Conservation (phyloP, 2,888 invertebrate genomes). For the Megastigmus dorsalis region DNA sequence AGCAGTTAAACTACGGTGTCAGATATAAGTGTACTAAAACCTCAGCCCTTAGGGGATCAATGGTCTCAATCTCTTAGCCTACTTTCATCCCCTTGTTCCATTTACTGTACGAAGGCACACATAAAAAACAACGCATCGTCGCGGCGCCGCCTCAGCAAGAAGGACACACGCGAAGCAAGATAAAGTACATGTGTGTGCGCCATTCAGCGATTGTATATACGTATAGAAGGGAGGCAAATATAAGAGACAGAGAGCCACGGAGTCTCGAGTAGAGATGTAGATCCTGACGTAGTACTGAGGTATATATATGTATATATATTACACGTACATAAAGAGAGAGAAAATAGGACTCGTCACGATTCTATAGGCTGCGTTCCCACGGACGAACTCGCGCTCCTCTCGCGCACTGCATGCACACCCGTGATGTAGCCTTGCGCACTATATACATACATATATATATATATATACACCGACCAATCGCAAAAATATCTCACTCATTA, state of each 20-base stretch:
- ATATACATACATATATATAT: no score
- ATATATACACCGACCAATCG: no score
- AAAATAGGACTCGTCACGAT: constrained; percentile 53
- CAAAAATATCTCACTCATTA: constrained; percentile 57
- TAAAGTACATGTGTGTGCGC: no score
- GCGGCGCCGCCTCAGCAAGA: no score
- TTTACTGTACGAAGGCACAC: neutral
- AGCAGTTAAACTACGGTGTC: no score
- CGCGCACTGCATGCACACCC: constrained; percentile 26
- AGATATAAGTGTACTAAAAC: neutral
- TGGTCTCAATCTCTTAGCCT: neutral
- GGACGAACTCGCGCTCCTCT: constrained; percentile 27
- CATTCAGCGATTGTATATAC: no score
- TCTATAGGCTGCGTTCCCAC: constrained; percentile 55
- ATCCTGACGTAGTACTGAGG: no score
- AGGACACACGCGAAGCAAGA: no score
- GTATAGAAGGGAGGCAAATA: neutral
- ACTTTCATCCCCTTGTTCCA: neutral
- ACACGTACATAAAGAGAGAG: constrained; percentile 10
- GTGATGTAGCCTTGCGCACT: neutral
- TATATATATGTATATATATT: no score
- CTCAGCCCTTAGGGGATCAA: neutral
- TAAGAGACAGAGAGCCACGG: neutral
- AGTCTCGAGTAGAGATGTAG: neutral
- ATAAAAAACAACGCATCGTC: no score